These are phyloP conservation scores for Alligator mississippiensis DNA, from an alignment of 2,113 vertebrate species.

Conservation along the genomic window DNA sequence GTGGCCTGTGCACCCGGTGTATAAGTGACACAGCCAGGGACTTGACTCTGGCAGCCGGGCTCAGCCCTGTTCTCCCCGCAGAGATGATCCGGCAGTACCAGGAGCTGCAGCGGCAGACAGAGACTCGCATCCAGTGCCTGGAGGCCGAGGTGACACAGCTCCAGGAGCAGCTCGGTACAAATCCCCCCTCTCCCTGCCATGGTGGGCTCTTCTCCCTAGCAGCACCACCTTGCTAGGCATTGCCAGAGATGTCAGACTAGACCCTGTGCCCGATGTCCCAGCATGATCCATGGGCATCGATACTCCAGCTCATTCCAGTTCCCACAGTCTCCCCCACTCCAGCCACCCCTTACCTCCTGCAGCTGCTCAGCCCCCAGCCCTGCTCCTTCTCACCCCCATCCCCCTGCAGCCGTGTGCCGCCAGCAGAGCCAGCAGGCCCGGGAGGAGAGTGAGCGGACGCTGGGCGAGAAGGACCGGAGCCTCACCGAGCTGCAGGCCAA, in stretches of 20 bases:
- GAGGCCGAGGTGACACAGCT: conserved; percentile 73
- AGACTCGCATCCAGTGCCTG: conserved; percentile 59
- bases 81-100: conserved; percentile 77
- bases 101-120: conserved; percentile 71
- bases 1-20: no score
- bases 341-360: background rate
- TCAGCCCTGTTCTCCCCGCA: conserved; percentile 27
- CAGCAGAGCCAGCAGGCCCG: conserved; percentile 50
- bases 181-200: background rate
- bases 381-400: background rate
- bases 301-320: background rate
- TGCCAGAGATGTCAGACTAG: no score
- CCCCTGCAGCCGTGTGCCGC: conserved; percentile 36
- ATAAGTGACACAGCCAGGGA: no score
- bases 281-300: no score
- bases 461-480: conserved; percentile 70
- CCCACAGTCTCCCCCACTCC: fast-evolving
- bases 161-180: conserved; percentile 72
- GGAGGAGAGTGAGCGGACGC: conserved; percentile 34
- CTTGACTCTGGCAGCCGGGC: background rate
- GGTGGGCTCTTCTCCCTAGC: background rate
- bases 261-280: no score
- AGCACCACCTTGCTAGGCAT: background rate
- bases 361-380: fast-evolving
- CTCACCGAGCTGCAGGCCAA: conserved; percentile 75